Percentiles rank a stretch among this genome's conserved stretches.
phyloP scores from a whole-genome alignment of 2,113 vertebrate species.

The Zingel zingel region DNA sequence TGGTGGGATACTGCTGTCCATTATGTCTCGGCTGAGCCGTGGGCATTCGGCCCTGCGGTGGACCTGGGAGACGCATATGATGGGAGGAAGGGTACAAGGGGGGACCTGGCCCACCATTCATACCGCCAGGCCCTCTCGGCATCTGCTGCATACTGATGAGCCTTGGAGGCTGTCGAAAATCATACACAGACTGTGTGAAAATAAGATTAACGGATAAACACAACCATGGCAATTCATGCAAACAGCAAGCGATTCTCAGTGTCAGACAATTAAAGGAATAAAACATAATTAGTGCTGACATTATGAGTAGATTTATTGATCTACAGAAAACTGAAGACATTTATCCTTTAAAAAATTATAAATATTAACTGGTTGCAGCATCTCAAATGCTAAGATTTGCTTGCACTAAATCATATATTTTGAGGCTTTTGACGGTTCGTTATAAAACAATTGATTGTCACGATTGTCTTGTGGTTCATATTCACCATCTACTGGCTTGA shows the following conservation, averaged over 20 bases:
- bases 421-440: background rate
- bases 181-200: background rate
- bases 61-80: constrained; percentile 91
- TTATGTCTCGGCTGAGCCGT: constrained; percentile 92
- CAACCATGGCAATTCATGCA: background rate
- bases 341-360: background rate
- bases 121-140: constrained; percentile 88
- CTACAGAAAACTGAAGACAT: background rate
- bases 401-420: background rate
- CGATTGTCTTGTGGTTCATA: too few relatives aligned
- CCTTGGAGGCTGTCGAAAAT: constrained; percentile 90
- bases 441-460: too few relatives aligned
- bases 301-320: background rate
- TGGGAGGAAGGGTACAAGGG: constrained; percentile 92
- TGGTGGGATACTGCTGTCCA: constrained; percentile 92
- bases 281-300: background rate
- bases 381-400: background rate
- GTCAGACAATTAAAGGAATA: background rate
- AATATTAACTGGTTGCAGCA: background rate
- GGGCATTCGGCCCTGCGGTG: constrained; percentile 90
- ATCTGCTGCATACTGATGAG: constrained; percentile 98
- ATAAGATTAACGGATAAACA: background rate
- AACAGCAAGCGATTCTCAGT: background rate
- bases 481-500: too few relatives aligned
- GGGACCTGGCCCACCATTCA: constrained; percentile 90